Conservation (phyloP, 1,140 invertebrate genomes). For the Microplitis demolitor region DNA sequence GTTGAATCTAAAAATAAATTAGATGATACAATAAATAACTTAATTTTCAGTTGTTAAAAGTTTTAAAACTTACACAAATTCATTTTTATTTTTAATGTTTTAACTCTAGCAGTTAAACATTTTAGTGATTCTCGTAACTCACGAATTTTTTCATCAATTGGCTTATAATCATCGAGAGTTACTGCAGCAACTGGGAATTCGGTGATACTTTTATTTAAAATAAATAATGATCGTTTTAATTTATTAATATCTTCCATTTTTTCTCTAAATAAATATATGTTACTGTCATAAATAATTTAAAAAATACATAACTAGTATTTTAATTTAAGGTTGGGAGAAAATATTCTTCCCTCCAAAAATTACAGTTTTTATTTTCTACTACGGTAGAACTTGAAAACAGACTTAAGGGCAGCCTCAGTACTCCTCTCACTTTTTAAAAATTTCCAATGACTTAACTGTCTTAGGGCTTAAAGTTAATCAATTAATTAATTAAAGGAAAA, state of each 20-base stretch:
- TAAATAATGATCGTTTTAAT: slow-evolving; percentile 11
- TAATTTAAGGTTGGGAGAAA: too few relatives aligned
- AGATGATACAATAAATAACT: neutral
- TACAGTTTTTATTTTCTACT: too few relatives aligned
- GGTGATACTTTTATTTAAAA: slow-evolving; percentile 19
- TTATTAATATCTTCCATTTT: slow-evolving; percentile 18
- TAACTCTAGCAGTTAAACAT: slow-evolving; percentile 34
- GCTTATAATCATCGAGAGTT: slow-evolving; percentile 40
- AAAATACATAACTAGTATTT: too few relatives aligned
- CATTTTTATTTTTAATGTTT: slow-evolving; percentile 35
- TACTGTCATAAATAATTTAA: too few relatives aligned
- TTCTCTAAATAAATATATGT: neutral
- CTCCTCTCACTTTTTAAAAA: too few relatives aligned
- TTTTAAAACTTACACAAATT: slow-evolving; percentile 31
- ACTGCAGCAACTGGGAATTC: slow-evolving; percentile 43
- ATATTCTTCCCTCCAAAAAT: too few relatives aligned
- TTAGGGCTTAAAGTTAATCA: too few relatives aligned
- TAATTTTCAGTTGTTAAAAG: neutral
- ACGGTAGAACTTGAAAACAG: too few relatives aligned
- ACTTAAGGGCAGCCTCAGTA: too few relatives aligned
- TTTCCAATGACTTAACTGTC: too few relatives aligned
- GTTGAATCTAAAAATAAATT: neutral
- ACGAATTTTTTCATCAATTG: slow-evolving; percentile 42
- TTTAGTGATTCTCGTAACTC: slow-evolving; percentile 28
- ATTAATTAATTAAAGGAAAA: too few relatives aligned